Conservation (phyloP, 2,797 vertebrate genomes). For the Melopsittacus undulatus region DNA sequence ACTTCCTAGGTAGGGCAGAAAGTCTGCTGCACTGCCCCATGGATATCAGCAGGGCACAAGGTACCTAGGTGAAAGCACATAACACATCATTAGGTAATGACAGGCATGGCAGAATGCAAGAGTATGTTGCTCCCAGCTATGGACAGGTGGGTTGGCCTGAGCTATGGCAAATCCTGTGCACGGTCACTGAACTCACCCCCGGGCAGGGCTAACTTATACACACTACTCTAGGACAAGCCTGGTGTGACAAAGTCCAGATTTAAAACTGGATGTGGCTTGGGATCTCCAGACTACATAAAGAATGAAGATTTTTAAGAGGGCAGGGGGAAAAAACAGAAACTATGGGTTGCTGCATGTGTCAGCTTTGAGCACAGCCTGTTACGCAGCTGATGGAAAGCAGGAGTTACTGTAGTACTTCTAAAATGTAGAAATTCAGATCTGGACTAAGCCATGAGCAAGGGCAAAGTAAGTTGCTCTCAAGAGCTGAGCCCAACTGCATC, state of each 20-base stretch:
- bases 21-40: neutral
- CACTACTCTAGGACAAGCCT: neutral
- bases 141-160: neutral
- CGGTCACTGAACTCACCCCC: neutral
- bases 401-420: neutral
- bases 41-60: neutral
- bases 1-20: neutral
- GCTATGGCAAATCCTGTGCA: accelerated
- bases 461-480: neutral
- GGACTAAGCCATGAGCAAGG: neutral
- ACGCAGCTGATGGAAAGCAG: neutral
- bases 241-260: neutral
- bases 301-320: neutral
- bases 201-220: neutral
- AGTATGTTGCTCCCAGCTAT: neutral
- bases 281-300: neutral
- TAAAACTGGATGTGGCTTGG: neutral
- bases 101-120: neutral
- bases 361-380: neutral
- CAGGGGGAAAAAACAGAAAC: neutral
- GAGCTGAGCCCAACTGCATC: neutral
- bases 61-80: neutral
- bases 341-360: neutral
- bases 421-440: neutral
- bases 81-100: too few relatives aligned